These are phyloP conservation scores for Gonioctena quinquepunctata DNA, from an alignment of 1,140 invertebrate genomes.

Conservation along the genomic window DNA sequence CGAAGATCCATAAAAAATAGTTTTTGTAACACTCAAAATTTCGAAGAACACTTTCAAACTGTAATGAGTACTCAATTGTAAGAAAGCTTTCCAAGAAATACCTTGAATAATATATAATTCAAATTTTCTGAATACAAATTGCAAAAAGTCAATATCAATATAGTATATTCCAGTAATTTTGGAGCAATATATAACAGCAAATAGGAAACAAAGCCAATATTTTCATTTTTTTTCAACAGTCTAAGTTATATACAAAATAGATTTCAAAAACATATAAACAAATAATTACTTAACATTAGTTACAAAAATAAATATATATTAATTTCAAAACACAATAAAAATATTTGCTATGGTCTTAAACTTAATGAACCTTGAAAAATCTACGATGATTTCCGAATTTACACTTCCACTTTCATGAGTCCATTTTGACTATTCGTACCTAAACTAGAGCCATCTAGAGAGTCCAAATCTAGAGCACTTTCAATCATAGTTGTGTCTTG, in stretches of 20 bases:
- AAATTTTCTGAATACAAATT: no score
- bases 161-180: conserved; percentile 16
- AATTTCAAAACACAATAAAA: conserved; percentile 4
- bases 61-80: no score
- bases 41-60: no score
- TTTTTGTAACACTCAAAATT: no score
- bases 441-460: conserved; percentile 67
- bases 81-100: no score
- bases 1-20: no score
- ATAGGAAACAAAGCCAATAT: conserved; percentile 1
- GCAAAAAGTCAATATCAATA: conserved; percentile 2
- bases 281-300: neutral
- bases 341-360: neutral
- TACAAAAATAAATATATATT: conserved; percentile 1
- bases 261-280: neutral
- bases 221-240: conserved; percentile 1
- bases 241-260: neutral
- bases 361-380: neutral
- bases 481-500: conserved; percentile 87
- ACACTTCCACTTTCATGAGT: conserved; percentile 49
- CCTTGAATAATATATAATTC: no score
- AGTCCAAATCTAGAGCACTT: conserved; percentile 82
- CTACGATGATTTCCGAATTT: neutral
- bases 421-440: conserved; percentile 51
- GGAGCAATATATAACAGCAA: conserved; percentile 11